Percentiles rank a stretch among this genome's conserved stretches.
These are phyloP conservation scores for Lochmaea crataegi DNA, from an alignment of 2,888 invertebrate genomes.

Conservation along the genomic window DNA sequence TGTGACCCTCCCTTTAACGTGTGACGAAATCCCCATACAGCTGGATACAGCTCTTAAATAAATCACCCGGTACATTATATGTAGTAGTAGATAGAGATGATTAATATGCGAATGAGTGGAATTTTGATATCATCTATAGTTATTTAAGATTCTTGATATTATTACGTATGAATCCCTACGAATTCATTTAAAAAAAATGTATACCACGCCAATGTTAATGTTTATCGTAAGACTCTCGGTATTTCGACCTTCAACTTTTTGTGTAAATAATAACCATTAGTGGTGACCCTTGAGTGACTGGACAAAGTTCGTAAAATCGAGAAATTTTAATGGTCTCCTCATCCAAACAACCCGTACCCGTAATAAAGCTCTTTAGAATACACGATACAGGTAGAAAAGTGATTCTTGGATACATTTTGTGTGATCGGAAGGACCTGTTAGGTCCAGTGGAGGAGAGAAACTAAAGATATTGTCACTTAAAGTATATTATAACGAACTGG, in stretches of 20 bases:
- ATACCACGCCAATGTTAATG: slow-evolving; percentile 16
- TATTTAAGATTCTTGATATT: too few species aligned
- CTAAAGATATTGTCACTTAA: not conserved
- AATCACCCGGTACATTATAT: too few species aligned
- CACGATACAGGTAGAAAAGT: slow-evolving; percentile 34
- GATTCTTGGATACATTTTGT: slow-evolving; percentile 22
- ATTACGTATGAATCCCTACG: not conserved
- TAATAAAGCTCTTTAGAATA: slow-evolving; percentile 28
- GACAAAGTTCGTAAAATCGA: slow-evolving; percentile 43
- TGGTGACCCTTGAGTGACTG: slow-evolving; percentile 44
- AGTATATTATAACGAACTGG: not conserved
- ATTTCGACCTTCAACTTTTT: slow-evolving; percentile 45
- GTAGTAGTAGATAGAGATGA: too few species aligned
- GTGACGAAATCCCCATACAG: too few species aligned
- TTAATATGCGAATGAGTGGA: too few species aligned
- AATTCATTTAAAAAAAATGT: not conserved
- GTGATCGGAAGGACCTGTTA: slow-evolving; percentile 20
- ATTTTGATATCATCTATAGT: too few species aligned
- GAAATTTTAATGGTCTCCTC: slow-evolving; percentile 28
- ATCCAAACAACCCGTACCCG: slow-evolving; percentile 25
- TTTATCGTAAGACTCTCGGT: slow-evolving; percentile 27
- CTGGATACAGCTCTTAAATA: too few species aligned
- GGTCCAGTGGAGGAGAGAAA: slow-evolving; percentile 10
- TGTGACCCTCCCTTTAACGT: too few species aligned
- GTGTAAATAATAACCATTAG: slow-evolving; percentile 41